These are phyloP conservation scores for Osmerus mordax DNA, from an alignment of 2,113 vertebrate genomes.

Conservation along the genomic window DNA sequence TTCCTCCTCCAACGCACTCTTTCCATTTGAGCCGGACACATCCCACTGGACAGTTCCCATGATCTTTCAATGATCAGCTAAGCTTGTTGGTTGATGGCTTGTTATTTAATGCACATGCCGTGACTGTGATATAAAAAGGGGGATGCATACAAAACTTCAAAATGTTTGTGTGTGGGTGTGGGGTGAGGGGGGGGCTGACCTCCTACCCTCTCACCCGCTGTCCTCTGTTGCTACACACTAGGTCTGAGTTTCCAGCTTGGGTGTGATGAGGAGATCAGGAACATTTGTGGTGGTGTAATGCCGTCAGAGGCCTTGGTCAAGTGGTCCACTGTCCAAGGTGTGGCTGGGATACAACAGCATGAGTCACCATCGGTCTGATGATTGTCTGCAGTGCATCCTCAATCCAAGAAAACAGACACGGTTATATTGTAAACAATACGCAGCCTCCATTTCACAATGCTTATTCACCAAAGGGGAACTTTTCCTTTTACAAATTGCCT, in stretches of 20 bases:
- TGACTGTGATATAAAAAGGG: too few species aligned
- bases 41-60: conserved; percentile 42
- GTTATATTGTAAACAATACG: background rate
- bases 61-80: conserved; percentile 44
- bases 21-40: background rate
- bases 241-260: background rate
- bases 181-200: too few species aligned
- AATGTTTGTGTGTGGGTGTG: too few species aligned
- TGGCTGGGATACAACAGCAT: background rate
- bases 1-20: background rate
- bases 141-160: too few species aligned
- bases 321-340: conserved; percentile 14
- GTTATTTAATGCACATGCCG: background rate
- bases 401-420: background rate
- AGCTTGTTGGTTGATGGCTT: conserved; percentile 20
- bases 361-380: conserved; percentile 27
- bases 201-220: too few species aligned
- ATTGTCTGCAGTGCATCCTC: background rate
- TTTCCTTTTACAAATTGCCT: conserved; percentile 24
- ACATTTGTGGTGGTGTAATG: background rate
- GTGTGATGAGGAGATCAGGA: background rate
- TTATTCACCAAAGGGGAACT: conserved; percentile 16
- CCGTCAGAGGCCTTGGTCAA: conserved; percentile 12
- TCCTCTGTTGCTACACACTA: too few species aligned
- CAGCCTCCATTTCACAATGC: background rate